Evolutionary conservation across 2,888 invertebrate species (phyloP), one percentile per base, ranked within the genome.

Genomic region (Eupeodes luniger): DNA sequence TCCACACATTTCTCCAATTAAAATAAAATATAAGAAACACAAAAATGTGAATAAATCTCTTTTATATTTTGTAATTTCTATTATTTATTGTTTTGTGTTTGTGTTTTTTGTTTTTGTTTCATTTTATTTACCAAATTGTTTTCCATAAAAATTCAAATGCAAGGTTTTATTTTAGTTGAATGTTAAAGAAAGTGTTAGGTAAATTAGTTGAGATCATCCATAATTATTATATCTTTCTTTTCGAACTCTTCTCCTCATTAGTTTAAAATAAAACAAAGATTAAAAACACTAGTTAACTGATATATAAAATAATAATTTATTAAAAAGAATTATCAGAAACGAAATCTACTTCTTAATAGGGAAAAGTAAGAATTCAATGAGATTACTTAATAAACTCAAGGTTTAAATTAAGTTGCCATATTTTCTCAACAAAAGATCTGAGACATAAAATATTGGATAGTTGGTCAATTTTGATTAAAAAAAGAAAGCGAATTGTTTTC

Each of bases 1-100:
- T 72, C 87, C 84, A 85, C 85, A 85, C 80, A 88, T 88, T 84
- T 81, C 51, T 66, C 84, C 83, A 83, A 66, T 61, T 34, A 62
- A 61, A 62, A 62, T 51, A 51, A 19, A 47, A 77, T 59, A 84
- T 53, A 51, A 36, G 16, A 36, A 53, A 53, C 36, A 16, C 44
- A 44, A 19, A 3, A 36, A 16, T 53, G 4, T 19, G 19, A 19
- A 55, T 16, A 69, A 53, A 40, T 40, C 9, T 40, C 40, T 40
- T 27, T 27, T 27, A 27, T 27, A 1, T 12, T 19, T 55, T 47
- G 5, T 44, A 44, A 14, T n/a, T 27, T 12, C 44, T 57, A 19
- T 55, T 12, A n/a, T 16, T 44, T 34, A 5, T 9, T 72, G 44
- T 57, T 51, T 51, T 36, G 16, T 55, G 9, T 40, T 40, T 40